Base-by-base conservation (phyloP, 2,888 invertebrate species). In the Furcula furcula region DNA sequence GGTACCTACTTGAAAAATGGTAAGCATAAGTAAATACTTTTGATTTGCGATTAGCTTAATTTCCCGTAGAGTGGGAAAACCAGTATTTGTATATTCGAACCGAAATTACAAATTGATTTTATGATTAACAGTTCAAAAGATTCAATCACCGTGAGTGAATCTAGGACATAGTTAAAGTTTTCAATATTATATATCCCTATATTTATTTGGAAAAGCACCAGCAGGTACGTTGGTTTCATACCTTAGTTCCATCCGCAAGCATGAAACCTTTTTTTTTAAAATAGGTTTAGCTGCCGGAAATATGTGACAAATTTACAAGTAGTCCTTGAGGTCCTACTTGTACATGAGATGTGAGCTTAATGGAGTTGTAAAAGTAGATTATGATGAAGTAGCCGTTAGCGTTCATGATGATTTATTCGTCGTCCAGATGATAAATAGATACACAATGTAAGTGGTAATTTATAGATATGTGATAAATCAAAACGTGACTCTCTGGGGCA, bases 401-500 rank as follows among this genome's bases (percentile, higher is more conserved):
- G 20, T 29, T 25, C 11, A 5, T 7, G 40, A 42, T 46, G 49
- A 61, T 60, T 64, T 56, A 55, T 50, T 40, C 36, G 40, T 36
- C 29, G 37, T 40, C 36, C 40, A 40, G 30, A 53, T 53, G 57
- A 60, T 60, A 54, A 59, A 55, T 57, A 56, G 53, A 45, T 54
- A 55, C 45, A 57, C 56, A 60, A 56, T 61, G 50, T 61, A 56
- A 63, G 53, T 62, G 55, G 54, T 61, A 63, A 66, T 63, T 66
- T 65, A 62, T 62, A 59, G 55, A 47, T 51, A 49, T 49, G 55
- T 52, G 47, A 62, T 66, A 68, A 65, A 67, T 68, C 62, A 64
- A 47, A 50, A 42, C 34, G 46, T 47, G 51, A 47, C 40, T 46
- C 59, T 51, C 63, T 42, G 34, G 50, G 49, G 51, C 37, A 43